phyloP scores from a whole-genome alignment of 2,888 invertebrate genomes.

The Nomada goodeniana region DNA sequence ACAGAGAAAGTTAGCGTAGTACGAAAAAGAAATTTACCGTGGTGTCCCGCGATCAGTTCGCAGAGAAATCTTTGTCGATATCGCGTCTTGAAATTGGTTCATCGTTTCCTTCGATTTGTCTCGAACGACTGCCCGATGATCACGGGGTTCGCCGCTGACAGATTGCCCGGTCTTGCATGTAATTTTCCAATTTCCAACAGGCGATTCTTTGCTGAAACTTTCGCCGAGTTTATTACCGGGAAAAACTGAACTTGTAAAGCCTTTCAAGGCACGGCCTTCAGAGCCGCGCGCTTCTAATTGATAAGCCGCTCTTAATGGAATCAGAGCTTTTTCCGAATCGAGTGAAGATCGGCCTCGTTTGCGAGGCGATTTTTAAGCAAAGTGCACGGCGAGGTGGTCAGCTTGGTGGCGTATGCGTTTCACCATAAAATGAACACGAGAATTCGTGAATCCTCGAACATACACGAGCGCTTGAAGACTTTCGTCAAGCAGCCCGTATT shows the following conservation, averaged over 20 bases:
- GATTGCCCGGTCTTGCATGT: neutral
- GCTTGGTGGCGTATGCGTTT: no score
- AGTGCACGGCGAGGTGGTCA: no score
- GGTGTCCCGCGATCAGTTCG: conserved; percentile 47
- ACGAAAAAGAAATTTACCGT: conserved; percentile 64
- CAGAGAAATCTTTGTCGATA: conserved; percentile 59
- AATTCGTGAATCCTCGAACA: no score
- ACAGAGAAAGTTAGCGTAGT: conserved; percentile 58
- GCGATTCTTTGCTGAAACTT: conserved; percentile 30
- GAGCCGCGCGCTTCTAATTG: conserved; percentile 59
- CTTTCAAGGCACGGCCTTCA: conserved; percentile 62
- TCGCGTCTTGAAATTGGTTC: neutral
- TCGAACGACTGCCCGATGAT: neutral
- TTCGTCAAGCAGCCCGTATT: neutral
- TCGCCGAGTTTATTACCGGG: conserved; percentile 19
- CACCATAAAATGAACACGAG: no score
- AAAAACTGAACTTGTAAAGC: conserved; percentile 62
- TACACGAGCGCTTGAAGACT: no score
- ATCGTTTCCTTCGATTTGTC: conserved; percentile 24
- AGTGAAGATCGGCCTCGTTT: conserved; percentile 2
- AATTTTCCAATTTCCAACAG: neutral
- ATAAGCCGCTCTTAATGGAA: conserved; percentile 63
- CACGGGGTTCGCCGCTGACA: neutral
- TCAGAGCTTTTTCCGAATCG: conserved; percentile 49
- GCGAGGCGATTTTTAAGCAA: neutral